These are phyloP conservation scores for Setophaga petechia DNA, from an alignment of 2,113 vertebrate genomes.

Conservation along the genomic window DNA sequence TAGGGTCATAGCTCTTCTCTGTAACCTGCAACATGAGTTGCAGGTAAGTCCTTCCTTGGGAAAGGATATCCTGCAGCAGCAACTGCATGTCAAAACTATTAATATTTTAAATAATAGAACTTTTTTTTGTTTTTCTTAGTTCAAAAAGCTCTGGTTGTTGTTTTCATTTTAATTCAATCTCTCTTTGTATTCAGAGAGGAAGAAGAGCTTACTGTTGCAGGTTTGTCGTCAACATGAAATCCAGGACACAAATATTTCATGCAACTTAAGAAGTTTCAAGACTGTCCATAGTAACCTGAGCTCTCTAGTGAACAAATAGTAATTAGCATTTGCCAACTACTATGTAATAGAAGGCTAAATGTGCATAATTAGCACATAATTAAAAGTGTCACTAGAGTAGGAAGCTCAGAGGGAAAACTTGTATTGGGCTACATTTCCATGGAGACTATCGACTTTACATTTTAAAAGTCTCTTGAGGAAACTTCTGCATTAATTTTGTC, in stretches of 20 bases:
- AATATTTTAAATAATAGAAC: not conserved
- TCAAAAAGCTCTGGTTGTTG: not conserved
- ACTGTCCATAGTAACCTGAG: not conserved
- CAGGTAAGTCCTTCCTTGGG: not conserved
- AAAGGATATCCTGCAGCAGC: not conserved
- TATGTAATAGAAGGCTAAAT: not conserved
- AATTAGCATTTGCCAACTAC: not conserved
- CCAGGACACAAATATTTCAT: not conserved
- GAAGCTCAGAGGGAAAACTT: not conserved
- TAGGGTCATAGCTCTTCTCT: not conserved
- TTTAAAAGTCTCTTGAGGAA: slow-evolving; percentile 8
- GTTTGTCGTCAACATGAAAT: not conserved
- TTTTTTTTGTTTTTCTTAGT: not conserved
- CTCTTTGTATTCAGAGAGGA: not conserved
- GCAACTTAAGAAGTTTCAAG: not conserved
- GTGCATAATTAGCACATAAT: not conserved
- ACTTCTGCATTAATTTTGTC: not conserved
- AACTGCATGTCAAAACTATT: not conserved
- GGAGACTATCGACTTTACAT: not conserved
- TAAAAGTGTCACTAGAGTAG: not conserved
- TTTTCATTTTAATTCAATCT: slow-evolving; percentile 34
- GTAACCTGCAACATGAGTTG: not conserved
- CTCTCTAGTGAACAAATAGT: not conserved
- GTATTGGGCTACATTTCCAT: not conserved
- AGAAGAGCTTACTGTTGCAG: not conserved